Evolutionary conservation across 2,797 vertebrate genomes (phyloP).

Genomic region (Gambusia yucatana): DNA sequence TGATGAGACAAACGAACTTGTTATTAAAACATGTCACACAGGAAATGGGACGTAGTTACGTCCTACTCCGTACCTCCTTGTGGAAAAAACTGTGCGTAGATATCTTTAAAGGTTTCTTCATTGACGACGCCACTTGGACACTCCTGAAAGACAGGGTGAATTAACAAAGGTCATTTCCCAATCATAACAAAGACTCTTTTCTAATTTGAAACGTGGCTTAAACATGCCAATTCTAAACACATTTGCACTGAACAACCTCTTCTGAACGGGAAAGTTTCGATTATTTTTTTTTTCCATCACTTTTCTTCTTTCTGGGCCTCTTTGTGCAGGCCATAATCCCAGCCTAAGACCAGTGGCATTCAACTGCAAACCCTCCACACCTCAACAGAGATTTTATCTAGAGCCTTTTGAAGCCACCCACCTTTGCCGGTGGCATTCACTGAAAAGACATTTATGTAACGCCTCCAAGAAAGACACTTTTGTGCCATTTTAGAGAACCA

Average conservation of each 20-base stretch:
- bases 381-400: constrained; percentile 9
- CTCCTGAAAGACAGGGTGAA: constrained; percentile 82
- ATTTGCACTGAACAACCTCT: background rate
- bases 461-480: constrained; percentile 1
- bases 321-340: background rate
- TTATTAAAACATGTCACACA: background rate
- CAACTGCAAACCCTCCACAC: constrained; percentile 8
- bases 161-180: constrained; percentile 7
- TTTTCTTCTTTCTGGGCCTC: background rate
- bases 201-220: background rate
- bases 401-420: constrained; percentile 28
- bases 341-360: background rate
- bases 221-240: background rate
- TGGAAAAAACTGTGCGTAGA: constrained; percentile 98
- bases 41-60: background rate
- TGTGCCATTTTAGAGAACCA: constrained; percentile 28
- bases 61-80: constrained; percentile 91
- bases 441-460: constrained; percentile 34
- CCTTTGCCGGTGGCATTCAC: constrained; percentile 30
- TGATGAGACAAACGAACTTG: background rate
- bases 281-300: background rate
- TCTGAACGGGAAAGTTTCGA: background rate
- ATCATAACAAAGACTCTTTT: background rate
- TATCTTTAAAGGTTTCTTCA: constrained; percentile 98
- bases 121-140: constrained; percentile 98